A percentile compares a stretch with the other conserved stretches of the same genome.
phyloP scores from a whole-genome alignment of 2,797 vertebrate species.

The Pangasius krempfi region DNA sequence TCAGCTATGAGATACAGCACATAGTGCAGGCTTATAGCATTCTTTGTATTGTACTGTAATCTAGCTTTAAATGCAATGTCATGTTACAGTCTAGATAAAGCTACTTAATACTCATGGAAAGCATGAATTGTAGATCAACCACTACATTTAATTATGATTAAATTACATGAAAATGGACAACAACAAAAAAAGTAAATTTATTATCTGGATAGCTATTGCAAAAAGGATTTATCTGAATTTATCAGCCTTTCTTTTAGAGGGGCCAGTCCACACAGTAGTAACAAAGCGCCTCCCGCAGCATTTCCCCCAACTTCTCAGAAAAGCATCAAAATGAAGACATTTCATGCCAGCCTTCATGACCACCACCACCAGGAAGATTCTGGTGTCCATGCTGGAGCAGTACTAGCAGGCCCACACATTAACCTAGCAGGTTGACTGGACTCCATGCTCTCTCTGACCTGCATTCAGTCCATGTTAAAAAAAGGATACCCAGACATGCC shows the following conservation, averaged over 20 bases:
- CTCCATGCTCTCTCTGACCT: constrained; percentile 45
- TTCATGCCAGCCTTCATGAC: not conserved
- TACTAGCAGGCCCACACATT: constrained; percentile 28
- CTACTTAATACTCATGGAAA: not conserved
- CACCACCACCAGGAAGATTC: not conserved
- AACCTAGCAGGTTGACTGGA: constrained; percentile 38
- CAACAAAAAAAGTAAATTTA: too few species aligned
- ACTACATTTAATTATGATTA: not conserved
- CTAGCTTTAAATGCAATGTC: not conserved
- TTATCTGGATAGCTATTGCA: not conserved
- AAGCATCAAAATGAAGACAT: not conserved
- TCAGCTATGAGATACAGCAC: not conserved
- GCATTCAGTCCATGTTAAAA: constrained; percentile 63
- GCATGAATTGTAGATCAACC: not conserved
- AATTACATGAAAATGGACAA: too few species aligned
- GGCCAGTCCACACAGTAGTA: not conserved
- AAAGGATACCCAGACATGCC: constrained; percentile 71
- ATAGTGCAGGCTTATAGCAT: not conserved
- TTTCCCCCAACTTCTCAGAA: not conserved
- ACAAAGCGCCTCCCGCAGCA: not conserved
- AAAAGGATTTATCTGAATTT: not conserved
- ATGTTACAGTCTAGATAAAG: not conserved
- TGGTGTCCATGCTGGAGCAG: constrained; percentile 24
- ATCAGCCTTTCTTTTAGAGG: not conserved
- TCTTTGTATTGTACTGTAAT: not conserved